Evolutionary conservation across 2,797 vertebrate species (phyloP), one percentile per base, ranked within the genome.

Genomic region (Parambassis ranga): DNA sequence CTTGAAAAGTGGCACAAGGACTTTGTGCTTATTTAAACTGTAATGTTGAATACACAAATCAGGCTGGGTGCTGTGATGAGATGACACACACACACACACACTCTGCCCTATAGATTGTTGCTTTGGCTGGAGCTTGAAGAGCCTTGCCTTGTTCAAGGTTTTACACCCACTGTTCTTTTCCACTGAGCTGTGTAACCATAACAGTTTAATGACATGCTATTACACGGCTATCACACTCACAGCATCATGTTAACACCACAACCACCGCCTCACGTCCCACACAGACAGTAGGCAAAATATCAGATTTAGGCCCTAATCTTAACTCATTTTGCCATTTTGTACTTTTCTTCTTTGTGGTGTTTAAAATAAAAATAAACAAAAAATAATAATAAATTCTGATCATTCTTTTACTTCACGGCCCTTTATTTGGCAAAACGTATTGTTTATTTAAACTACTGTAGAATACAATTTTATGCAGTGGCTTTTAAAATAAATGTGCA

Each of bases 161-260:
- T 73, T 57, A 81, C 82, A 83, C 75, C 81, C 85, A 83, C 82
- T 72, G 79, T 77, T 87, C 88, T 78, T 75, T 81, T 88, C 76
- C 81, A 80, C 60, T 50, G 77, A 85, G 83, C 89, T 88, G 84
- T 88, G 84, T 89, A 90, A 90, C 87, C 85, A 90, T 90, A 88
- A 91, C 87, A 91, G 76, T 85, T 88, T 91, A 91, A 91, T 91
- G 84, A 86, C 88, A 89, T 84, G 86, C 84, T 87, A 90, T 90
- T 90, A 90, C 83, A 75, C 55, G 31, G 82, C 85, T 72, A 90
- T 90, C 85, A 89, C 84, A 88, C 83, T 85, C 81, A 86, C 72
- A 59, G 78, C 81, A 81, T 81, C 81, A 60, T 82, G 87, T 89
- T 89, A 85, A 88, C 87, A 82, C 87, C 82, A 81, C 68, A 83